Percentiles rank a stretch among this genome's conserved stretches.
Evolutionary conservation across 1,140 invertebrate genomes (phyloP).

Genomic region (fruit fly (Drosophila melanogaster)): Release_6_plus_ISO1_MT NC_004354.4:10334501-10335000

Average conservation of each 20-base stretch:
- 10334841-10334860: too few relatives aligned
- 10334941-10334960: slow-evolving; percentile 66
- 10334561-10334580: neutral
- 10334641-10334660: slow-evolving; percentile 14
- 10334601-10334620: too few relatives aligned
- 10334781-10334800: slow-evolving; percentile 16
- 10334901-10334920: slow-evolving; percentile 34
- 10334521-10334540: slow-evolving; percentile 45
- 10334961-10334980: slow-evolving; percentile 21
- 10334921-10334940: slow-evolving; percentile 38
- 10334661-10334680: slow-evolving; percentile 59
- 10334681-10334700: slow-evolving; percentile 69
- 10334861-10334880: neutral
- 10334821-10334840: neutral
- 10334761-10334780: neutral
- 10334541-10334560: slow-evolving; percentile 64
- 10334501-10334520: slow-evolving; percentile 10
- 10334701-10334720: slow-evolving; percentile 41
- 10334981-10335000: slow-evolving; percentile 32
- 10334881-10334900: slow-evolving; percentile 1
- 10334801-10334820: neutral
- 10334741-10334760: slow-evolving; percentile 68
- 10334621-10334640: too few relatives aligned
- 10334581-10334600: neutral
- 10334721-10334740: slow-evolving; percentile 75